phyloP scores from a whole-genome alignment of 2,888 invertebrate genomes.

The Microdon myrmicae region DNA sequence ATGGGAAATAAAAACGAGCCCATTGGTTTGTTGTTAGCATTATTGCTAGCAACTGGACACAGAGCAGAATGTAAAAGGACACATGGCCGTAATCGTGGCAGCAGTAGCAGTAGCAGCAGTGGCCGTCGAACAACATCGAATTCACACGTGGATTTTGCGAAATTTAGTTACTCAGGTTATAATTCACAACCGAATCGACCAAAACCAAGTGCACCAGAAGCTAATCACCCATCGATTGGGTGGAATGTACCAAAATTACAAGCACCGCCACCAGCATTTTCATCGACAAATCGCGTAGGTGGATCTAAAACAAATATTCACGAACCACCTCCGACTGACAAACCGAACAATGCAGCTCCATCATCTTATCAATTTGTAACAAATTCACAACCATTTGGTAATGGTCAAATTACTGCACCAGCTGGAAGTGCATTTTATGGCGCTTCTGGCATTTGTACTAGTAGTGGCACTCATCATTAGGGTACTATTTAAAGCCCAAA shows the following conservation, averaged over 20 bases:
- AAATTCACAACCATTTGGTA: constrained; percentile 15
- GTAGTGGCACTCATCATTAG: background rate
- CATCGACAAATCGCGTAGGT: constrained; percentile 58
- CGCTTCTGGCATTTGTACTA: background rate
- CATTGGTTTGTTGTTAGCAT: background rate
- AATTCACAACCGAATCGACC: constrained; percentile 63
- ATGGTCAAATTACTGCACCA: constrained; percentile 24
- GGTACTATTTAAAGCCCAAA: too few relatives aligned
- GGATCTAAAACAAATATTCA: constrained; percentile 60
- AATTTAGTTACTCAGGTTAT: constrained; percentile 62
- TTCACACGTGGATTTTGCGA: constrained; percentile 61
- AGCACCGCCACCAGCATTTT: constrained; percentile 63
- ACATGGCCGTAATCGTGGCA: constrained; percentile 56
- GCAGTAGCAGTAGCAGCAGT: constrained; percentile 52
- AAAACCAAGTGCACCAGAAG: constrained; percentile 37
- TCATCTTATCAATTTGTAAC: constrained; percentile 57
- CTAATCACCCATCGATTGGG: constrained; percentile 56
- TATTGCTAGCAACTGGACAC: background rate
- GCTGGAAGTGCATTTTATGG: too few relatives aligned
- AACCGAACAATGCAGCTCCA: constrained; percentile 57
- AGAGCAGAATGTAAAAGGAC: constrained; percentile 58
- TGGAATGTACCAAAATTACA: constrained; percentile 62
- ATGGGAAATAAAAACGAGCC: background rate
- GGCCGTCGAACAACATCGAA: constrained; percentile 49
- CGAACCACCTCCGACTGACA: constrained; percentile 60